Evolutionary conservation across 2,888 invertebrate species (phyloP).

Genomic region (Epirrita christyi): DNA sequence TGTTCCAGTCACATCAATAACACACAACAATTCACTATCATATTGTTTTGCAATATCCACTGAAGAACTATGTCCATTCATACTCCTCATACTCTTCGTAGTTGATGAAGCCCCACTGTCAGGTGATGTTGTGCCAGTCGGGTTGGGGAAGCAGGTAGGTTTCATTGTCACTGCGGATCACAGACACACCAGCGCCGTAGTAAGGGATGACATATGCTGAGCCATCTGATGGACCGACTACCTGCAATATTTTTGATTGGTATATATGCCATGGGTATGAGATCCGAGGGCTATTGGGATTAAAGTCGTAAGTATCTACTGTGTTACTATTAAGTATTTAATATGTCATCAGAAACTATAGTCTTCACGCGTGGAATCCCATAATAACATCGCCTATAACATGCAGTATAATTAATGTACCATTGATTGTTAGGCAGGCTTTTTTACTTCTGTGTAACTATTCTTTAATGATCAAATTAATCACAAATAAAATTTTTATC

Average conservation of each 20-base stretch:
- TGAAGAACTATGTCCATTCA: slow-evolving; percentile 65
- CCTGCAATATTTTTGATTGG: slow-evolving; percentile 63
- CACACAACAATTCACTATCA: neutral
- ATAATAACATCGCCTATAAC: too few species aligned
- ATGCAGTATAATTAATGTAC: too few species aligned
- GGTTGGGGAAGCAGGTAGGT: slow-evolving; percentile 92
- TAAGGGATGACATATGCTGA: slow-evolving; percentile 97
- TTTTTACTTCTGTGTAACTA: too few species aligned
- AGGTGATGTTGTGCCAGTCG: slow-evolving; percentile 88
- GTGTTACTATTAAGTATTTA: too few species aligned
- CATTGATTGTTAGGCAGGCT: too few species aligned
- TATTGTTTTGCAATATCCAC: neutral
- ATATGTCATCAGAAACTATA: too few species aligned
- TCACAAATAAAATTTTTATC: too few species aligned
- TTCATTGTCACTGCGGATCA: slow-evolving; percentile 92
- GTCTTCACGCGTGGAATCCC: too few species aligned
- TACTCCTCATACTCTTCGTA: slow-evolving; percentile 78
- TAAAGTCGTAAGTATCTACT: too few species aligned
- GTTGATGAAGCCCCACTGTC: slow-evolving; percentile 82
- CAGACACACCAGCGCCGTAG: slow-evolving; percentile 94
- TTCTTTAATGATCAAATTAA: too few species aligned
- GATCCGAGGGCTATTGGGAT: too few species aligned
- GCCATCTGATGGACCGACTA: slow-evolving; percentile 97
- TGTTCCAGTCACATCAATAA: neutral
- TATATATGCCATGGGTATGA: too few species aligned